phyloP scores from a whole-genome alignment of 2,113 vertebrate genomes.

The Ondatra zibethicus region DNA sequence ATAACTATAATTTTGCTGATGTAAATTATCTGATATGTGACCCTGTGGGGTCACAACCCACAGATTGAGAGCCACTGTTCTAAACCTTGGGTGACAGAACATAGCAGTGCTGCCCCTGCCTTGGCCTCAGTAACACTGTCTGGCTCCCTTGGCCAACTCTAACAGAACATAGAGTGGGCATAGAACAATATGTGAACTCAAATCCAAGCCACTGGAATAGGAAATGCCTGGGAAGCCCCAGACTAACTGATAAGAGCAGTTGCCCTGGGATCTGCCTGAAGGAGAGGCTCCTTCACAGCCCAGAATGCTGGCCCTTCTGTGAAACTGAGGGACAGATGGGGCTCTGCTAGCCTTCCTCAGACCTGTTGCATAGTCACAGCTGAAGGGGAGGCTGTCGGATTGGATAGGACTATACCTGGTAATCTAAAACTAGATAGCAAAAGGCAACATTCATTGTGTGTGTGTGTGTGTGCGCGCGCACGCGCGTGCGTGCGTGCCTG shows the following conservation, averaged over 20 bases:
- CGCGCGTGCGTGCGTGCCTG: neutral
- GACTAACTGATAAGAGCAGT: neutral
- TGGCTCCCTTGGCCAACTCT: neutral
- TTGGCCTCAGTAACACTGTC: neutral
- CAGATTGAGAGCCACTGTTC: neutral
- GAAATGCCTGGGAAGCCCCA: neutral
- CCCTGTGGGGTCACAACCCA: neutral
- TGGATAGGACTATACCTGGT: neutral
- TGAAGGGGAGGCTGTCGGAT: neutral
- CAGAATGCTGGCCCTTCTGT: neutral
- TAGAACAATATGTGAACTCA: neutral
- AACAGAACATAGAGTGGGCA: neutral
- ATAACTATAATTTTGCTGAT: neutral
- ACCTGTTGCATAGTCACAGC: neutral
- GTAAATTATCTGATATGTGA: neutral
- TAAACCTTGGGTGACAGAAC: neutral
- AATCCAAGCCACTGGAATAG: neutral
- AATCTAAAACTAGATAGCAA: neutral
- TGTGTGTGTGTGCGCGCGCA: too few species aligned
- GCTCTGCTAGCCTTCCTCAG: neutral
- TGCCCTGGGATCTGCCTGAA: too few species aligned
- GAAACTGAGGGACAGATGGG: neutral
- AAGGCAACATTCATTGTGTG: neutral
- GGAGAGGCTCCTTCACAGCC: neutral
- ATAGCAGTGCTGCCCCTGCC: neutral